These are phyloP conservation scores for Apis cerana DNA, from an alignment of 1,140 invertebrate species.

Conservation along the genomic window DNA sequence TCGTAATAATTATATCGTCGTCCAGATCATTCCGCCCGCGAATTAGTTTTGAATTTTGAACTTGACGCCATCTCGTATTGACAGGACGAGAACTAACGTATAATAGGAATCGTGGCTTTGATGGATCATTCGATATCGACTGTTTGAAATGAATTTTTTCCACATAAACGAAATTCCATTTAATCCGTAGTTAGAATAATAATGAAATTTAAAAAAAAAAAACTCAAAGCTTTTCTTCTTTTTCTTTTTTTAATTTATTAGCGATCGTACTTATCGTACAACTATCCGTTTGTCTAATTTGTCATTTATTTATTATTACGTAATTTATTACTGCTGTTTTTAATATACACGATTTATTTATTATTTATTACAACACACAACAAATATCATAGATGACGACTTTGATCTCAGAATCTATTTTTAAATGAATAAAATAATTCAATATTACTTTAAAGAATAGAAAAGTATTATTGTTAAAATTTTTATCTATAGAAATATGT, in stretches of 20 bases:
- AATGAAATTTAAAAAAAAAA: background rate
- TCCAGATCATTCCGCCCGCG: background rate
- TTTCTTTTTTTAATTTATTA: no score
- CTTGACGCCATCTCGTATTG: slow-evolving; percentile 12
- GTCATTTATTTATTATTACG: background rate
- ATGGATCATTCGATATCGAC: slow-evolving; percentile 5
- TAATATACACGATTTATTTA: background rate
- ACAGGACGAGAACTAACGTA: background rate
- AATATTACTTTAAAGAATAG: no score
- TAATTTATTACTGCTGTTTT: no score
- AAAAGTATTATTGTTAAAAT: no score
- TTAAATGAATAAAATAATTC: no score
- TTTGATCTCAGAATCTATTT: no score
- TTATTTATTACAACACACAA: no score
- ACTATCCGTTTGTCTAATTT: background rate
- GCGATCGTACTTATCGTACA: background rate
- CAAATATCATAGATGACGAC: no score
- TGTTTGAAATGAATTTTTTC: background rate
- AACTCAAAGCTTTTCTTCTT: background rate
- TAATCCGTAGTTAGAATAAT: background rate
- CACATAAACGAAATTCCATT: background rate
- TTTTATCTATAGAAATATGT: no score
- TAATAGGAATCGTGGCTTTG: slow-evolving; percentile 7
- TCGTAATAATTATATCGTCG: background rate
- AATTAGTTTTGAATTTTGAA: slow-evolving; percentile 23